Percentiles rank a stretch among this genome's conserved stretches.
Evolutionary conservation across 1,140 invertebrate species (phyloP).

Genomic region (Drosophila pseudoobscura): DNA sequence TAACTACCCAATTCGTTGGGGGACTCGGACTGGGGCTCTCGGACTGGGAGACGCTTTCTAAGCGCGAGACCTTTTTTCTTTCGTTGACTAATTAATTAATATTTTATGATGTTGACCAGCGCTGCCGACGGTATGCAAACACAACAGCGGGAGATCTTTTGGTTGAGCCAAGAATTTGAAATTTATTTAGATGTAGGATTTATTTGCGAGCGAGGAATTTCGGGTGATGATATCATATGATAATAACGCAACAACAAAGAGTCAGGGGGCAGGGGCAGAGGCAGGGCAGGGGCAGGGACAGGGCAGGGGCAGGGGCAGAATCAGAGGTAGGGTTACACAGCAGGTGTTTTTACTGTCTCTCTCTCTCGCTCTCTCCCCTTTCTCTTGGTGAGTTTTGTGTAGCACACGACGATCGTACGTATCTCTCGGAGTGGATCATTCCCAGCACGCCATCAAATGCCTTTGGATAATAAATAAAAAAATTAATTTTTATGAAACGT

Average conservation of each 20-base stretch:
- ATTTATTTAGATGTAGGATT: slow-evolving; percentile 80
- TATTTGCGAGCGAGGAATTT: slow-evolving; percentile 80
- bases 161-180: slow-evolving; percentile 68
- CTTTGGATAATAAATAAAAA: slow-evolving; percentile 80
- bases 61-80: slow-evolving; percentile 42
- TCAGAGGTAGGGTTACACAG: slow-evolving; percentile 48
- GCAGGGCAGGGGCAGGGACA: slow-evolving; percentile 1
- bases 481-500: slow-evolving; percentile 82
- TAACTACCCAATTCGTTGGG: slow-evolving; percentile 52
- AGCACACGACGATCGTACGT: slow-evolving; percentile 45
- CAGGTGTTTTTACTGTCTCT: slow-evolving; percentile 58
- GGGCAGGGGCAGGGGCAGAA: slow-evolving; percentile 8
- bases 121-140: slow-evolving; percentile 68
- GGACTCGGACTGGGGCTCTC: neutral
- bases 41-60: slow-evolving; percentile 64
- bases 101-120: slow-evolving; percentile 74
- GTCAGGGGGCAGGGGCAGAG: neutral
- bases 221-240: slow-evolving; percentile 81
- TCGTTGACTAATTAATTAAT: slow-evolving; percentile 76
- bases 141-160: slow-evolving; percentile 64
- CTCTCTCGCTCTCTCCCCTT: slow-evolving; percentile 6
- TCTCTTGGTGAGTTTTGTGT: slow-evolving; percentile 50
- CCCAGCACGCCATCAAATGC: slow-evolving; percentile 78
- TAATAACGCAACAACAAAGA: slow-evolving; percentile 68
- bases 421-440: slow-evolving; percentile 35